Evolutionary conservation across 2,797 vertebrate genomes (phyloP).

Genomic region (Chaetodon trifasciatus): DNA sequence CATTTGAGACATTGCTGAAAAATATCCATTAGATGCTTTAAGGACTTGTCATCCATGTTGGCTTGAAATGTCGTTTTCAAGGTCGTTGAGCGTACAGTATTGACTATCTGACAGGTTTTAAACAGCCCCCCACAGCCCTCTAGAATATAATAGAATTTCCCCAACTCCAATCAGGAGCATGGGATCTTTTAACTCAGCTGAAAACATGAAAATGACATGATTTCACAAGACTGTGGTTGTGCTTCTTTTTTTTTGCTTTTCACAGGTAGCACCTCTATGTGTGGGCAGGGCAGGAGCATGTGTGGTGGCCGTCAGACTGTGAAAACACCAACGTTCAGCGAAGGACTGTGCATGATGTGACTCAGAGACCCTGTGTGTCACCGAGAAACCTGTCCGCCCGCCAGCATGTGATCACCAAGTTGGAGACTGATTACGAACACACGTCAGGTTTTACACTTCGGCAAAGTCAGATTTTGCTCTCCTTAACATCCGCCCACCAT

Average conservation of each 20-base stretch:
- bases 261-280: constrained; percentile 95
- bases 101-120: background rate
- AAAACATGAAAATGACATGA: background rate
- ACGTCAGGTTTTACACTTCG: constrained; percentile 31
- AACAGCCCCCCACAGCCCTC: background rate
- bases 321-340: constrained; percentile 43
- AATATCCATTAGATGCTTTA: background rate
- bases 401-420: background rate
- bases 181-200: background rate
- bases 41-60: background rate
- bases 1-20: background rate
- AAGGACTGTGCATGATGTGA: background rate
- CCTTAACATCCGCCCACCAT: background rate
- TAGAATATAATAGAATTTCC: background rate
- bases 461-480: constrained; percentile 11
- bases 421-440: constrained; percentile 15
- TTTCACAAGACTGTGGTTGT: constrained; percentile 14
- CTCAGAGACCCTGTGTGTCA: constrained; percentile 20
- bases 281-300: constrained; percentile 96
- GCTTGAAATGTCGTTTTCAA: background rate
- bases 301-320: constrained; percentile 95
- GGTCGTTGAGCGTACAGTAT: background rate
- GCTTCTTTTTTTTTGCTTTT: constrained; percentile 19
- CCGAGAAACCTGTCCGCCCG: constrained; percentile 5
- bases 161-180: background rate